phyloP scores from a whole-genome alignment of 2,113 vertebrate genomes.

The Oncorhynchus tshawytscha region DNA sequence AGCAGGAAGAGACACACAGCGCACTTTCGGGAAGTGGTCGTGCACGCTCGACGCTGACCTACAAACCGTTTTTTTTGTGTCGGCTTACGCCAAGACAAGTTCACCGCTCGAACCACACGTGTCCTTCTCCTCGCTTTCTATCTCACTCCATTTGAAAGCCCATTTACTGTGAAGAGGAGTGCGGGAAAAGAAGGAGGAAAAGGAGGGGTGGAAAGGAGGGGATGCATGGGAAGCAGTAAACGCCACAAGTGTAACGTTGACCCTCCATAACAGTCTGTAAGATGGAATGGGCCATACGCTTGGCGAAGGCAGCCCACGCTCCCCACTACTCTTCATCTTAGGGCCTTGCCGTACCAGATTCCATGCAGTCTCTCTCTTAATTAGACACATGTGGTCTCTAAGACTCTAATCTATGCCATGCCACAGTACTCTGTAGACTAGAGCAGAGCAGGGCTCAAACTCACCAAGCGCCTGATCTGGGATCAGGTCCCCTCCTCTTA shows the following conservation, averaged over 20 bases:
- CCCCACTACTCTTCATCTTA: constrained; percentile 58
- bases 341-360: constrained; percentile 51
- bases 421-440: too few species aligned
- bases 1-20: constrained; percentile 34
- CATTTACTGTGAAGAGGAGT: neutral
- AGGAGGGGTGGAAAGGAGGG: neutral
- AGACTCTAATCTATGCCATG: too few species aligned
- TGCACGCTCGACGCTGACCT: constrained; percentile 32
- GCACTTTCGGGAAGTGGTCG: constrained; percentile 42
- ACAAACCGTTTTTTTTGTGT: constrained; percentile 26
- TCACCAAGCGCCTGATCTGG: constrained; percentile 32
- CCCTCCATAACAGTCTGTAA: constrained; percentile 54
- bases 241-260: constrained; percentile 53
- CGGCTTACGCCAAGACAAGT: neutral
- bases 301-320: constrained; percentile 44
- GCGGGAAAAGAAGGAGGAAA: neutral
- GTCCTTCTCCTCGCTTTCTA: constrained; percentile 1
- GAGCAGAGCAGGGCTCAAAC: too few species aligned
- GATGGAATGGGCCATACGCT: constrained; percentile 59
- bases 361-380: constrained; percentile 43
- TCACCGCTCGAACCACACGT: neutral
- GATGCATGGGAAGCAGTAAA: constrained; percentile 17
- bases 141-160: neutral
- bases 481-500: neutral
- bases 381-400: constrained; percentile 61